Evolutionary conservation across 30 jellyfish, hydroid and myxozoan genomes (phyloP).

Genomic region (Pseudorhiza aurosa): DNA sequence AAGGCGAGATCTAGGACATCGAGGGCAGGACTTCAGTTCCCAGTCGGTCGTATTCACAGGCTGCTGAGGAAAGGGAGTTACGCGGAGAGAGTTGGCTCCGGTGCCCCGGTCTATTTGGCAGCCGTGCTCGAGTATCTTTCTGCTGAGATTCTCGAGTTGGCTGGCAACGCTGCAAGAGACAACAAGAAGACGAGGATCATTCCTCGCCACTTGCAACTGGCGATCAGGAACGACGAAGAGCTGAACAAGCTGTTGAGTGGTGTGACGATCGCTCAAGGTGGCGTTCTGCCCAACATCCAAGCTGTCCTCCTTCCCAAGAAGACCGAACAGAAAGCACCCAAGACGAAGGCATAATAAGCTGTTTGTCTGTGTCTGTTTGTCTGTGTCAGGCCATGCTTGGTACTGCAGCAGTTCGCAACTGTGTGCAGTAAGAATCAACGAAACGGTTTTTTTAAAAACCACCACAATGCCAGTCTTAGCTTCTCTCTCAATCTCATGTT

Average conservation of each 20-base stretch:
- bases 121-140: slow-evolving; percentile 95
- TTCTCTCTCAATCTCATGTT: no score
- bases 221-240: slow-evolving; percentile 97
- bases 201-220: slow-evolving; percentile 93
- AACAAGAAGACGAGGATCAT: slow-evolving; percentile 85
- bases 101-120: slow-evolving; percentile 96
- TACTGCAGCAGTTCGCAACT: no score
- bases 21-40: slow-evolving; percentile 95
- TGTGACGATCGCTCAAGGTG: slow-evolving; percentile 97
- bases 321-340: slow-evolving; percentile 24
- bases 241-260: slow-evolving; percentile 90
- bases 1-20: slow-evolving; percentile 80
- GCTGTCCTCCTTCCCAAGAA: slow-evolving; percentile 90
- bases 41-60: slow-evolving; percentile 91
- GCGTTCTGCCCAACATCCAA: slow-evolving; percentile 89
- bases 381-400: no score
- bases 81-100: slow-evolving; percentile 90
- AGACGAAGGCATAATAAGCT: background rate
- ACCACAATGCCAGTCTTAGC: no score
- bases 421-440: no score
- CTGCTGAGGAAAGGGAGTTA: slow-evolving; percentile 81
- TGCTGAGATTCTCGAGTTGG: slow-evolving; percentile 95
- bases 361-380: no score
- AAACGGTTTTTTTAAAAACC: no score
- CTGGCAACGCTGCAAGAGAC: slow-evolving; percentile 99